phyloP scores from a whole-genome alignment of 2,888 invertebrate species.

The Ligdia adustata region DNA sequence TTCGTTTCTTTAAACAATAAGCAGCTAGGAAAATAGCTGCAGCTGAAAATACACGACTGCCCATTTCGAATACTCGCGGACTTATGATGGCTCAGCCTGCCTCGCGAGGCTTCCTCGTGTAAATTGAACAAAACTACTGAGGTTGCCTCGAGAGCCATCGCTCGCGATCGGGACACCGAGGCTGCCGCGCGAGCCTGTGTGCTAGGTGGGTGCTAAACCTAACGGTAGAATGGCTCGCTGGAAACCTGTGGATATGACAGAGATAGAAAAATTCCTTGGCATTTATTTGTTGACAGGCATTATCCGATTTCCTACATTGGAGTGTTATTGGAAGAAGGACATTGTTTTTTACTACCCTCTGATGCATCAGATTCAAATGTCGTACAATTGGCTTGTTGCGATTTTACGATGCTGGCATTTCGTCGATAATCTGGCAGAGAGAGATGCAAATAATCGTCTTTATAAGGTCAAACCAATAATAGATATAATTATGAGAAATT shows the following conservation, averaged over 20 bases:
- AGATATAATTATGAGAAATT: slow-evolving; percentile 31
- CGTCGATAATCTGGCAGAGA: slow-evolving; percentile 25
- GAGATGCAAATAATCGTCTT: slow-evolving; percentile 24
- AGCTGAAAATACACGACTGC: too few relatives aligned
- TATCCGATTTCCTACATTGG: slow-evolving; percentile 27
- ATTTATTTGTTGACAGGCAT: slow-evolving; percentile 29
- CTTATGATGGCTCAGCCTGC: too few relatives aligned
- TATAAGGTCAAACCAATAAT: slow-evolving; percentile 35
- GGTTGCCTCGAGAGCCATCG: too few relatives aligned
- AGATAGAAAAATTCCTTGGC: slow-evolving; percentile 29
- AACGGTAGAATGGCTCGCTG: slow-evolving; percentile 7
- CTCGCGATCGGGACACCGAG: too few relatives aligned
- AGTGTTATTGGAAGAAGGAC: slow-evolving; percentile 34
- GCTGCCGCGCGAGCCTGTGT: too few relatives aligned
- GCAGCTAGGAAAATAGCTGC: too few relatives aligned
- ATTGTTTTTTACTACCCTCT: slow-evolving; percentile 30
- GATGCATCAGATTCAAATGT: slow-evolving; percentile 32
- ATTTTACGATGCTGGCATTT: slow-evolving; percentile 38
- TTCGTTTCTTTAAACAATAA: too few relatives aligned
- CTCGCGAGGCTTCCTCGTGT: too few relatives aligned
- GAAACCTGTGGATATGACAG: slow-evolving; percentile 15
- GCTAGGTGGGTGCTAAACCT: not conserved
- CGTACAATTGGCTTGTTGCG: slow-evolving; percentile 30
- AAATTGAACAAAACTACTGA: too few relatives aligned
- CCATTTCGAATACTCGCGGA: too few relatives aligned